Conservation (phyloP, 2,888 invertebrate species). For the Cotesia congregata region DNA sequence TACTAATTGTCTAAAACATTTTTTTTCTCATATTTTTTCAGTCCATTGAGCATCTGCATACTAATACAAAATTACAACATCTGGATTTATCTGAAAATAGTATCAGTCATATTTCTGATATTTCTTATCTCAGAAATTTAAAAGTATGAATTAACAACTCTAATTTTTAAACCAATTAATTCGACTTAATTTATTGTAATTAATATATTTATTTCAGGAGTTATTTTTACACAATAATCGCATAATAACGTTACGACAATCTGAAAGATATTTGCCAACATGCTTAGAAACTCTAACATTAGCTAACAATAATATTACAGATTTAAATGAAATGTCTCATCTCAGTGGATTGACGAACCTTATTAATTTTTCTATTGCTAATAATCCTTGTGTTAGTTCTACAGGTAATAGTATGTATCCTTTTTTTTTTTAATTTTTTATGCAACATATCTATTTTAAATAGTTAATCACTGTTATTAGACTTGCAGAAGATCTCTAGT, state of each 20-base stretch:
- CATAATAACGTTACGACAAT: constrained; percentile 84
- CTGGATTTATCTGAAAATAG: constrained; percentile 92
- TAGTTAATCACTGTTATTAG: not conserved
- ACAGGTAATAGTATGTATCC: constrained; percentile 85
- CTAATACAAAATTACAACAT: constrained; percentile 84
- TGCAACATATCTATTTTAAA: not conserved
- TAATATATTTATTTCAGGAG: constrained; percentile 74
- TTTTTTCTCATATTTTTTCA: constrained; percentile 62
- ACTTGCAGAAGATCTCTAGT: constrained; percentile 16
- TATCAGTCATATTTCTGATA: constrained; percentile 87
- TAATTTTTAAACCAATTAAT: constrained; percentile 23
- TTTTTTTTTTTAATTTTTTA: constrained; percentile 65
- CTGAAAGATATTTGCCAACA: constrained; percentile 85
- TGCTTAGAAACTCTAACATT: constrained; percentile 83
- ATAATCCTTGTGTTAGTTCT: constrained; percentile 89
- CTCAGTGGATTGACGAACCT: constrained; percentile 82
- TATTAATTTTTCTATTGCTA: constrained; percentile 86
- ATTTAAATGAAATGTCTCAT: constrained; percentile 89
- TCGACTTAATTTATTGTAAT: constrained; percentile 50
- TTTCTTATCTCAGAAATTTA: constrained; percentile 84
- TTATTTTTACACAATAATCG: constrained; percentile 89
- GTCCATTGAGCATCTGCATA: constrained; percentile 90
- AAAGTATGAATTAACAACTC: constrained; percentile 76
- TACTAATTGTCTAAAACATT: constrained; percentile 5
- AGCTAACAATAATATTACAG: constrained; percentile 86